Evolutionary conservation across 2,797 vertebrate genomes (phyloP).

Genomic region (Hoplostethus mediterraneus): DNA sequence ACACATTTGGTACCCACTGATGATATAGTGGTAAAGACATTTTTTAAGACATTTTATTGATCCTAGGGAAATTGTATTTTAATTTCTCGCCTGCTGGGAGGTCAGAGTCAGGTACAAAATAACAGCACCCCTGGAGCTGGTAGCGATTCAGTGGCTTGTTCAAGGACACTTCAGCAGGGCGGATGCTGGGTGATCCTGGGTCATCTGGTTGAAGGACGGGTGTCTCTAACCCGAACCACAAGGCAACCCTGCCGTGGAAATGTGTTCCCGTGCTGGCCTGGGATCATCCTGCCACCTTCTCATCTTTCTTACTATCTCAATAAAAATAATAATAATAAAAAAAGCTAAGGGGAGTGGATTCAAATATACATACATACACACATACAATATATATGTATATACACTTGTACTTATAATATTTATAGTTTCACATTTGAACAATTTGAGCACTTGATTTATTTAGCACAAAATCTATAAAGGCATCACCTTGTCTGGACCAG

Average conservation of each 20-base stretch:
- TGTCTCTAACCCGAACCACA: no score
- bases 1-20: background rate
- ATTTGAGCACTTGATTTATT: background rate
- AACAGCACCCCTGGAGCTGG: no score
- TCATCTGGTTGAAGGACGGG: no score
- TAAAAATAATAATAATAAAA: no score
- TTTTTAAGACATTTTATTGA: constrained; percentile 13
- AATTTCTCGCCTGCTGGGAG: background rate
- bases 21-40: background rate
- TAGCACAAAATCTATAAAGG: background rate
- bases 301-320: background rate
- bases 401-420: no score
- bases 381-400: no score
- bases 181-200: background rate
- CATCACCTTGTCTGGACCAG: background rate
- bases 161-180: background rate
- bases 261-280: background rate
- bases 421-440: background rate
- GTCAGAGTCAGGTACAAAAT: constrained; percentile 5
- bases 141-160: constrained; percentile 3
- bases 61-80: background rate
- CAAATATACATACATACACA: background rate
- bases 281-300: background rate
- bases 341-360: background rate
- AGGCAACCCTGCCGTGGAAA: background rate